Base-by-base conservation (phyloP, 2,888 invertebrate species). In the Proisotoma minuta region DNA sequence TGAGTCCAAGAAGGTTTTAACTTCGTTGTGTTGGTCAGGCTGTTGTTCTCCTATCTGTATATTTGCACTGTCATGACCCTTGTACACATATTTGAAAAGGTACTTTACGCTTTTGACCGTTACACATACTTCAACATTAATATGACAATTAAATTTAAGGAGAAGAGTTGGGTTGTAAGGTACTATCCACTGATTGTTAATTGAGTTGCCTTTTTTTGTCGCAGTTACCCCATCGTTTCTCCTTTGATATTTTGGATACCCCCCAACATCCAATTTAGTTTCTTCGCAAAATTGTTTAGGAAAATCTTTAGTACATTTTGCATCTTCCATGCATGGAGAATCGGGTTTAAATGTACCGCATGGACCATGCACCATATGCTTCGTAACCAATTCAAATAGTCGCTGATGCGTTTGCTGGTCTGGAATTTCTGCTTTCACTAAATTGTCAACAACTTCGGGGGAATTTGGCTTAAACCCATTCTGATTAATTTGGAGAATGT, bases 261-360 rank as follows among this genome's bases (percentile, higher is more conserved):
- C 76, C 63, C 77, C 75, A 8, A 60, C 63, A 1, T 73, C 71
- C 10, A 74, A 69, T 3, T 57, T 27, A 15, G 78, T 79, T 4
- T 49, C 64, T 1, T 62, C 52, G 1, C 40, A 20, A 50, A 72
- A 74, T 1, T 67, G 62, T 59, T 76, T 75, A 18, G 78, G 78
- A 66, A 74, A 79, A 8, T 69, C 68, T 69, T 80, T 79, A 1
- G 73, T 66, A 71, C 79, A 80, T 56, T 69, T 72, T 1, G 75
- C 76, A 51, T 76, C 68, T 22, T 62, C 61, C 78, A 78, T 79
- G 72, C 78, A 79, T 2, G 77, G 75, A 26, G 77, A 40, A 4
- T 57, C 47, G 23, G 61, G 58, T 53, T 76, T 75, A 4, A 59
- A 24, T 3, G 24, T 34, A 15, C 75, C 75, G 67, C 76, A 77